A percentile compares a stretch with the other conserved stretches of the same genome.
Conservation (phyloP, 1,140 invertebrate genomes). For the Uloborus diversus region DNA sequence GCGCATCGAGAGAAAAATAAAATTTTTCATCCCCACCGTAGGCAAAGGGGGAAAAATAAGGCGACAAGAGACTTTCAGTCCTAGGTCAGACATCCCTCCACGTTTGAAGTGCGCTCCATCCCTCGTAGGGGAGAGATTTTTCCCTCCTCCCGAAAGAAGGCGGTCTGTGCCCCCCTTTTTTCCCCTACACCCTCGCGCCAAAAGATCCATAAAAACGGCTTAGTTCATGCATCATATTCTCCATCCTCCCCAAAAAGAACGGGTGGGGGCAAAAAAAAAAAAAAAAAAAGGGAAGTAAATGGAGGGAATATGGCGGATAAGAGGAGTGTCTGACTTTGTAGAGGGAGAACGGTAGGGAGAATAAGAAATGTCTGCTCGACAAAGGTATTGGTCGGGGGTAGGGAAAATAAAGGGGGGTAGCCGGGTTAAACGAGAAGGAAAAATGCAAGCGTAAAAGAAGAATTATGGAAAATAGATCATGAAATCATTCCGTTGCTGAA, state of each 20-base stretch:
- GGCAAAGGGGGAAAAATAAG: slow-evolving; percentile 31
- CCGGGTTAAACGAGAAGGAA: slow-evolving; percentile 55
- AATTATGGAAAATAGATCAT: slow-evolving; percentile 57
- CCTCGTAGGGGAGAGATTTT: not conserved
- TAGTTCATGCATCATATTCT: slow-evolving; percentile 51
- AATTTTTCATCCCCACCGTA: slow-evolving; percentile 14
- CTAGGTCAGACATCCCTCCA: slow-evolving; percentile 43
- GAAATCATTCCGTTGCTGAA: slow-evolving; percentile 52
- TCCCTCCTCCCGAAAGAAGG: not conserved
- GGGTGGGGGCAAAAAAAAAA: not conserved
- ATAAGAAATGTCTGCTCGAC: not conserved
- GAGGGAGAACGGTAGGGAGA: not conserved
- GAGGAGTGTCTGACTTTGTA: slow-evolving; percentile 48
- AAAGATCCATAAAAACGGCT: slow-evolving; percentile 50
- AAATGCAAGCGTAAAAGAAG: slow-evolving; percentile 55
- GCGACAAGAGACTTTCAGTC: slow-evolving; percentile 38
- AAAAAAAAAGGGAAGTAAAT: slow-evolving; percentile 51
- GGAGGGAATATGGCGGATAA: slow-evolving; percentile 51
- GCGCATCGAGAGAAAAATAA: slow-evolving; percentile 42
- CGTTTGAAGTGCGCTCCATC: slow-evolving; percentile 12
- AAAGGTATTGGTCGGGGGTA: slow-evolving; percentile 2
- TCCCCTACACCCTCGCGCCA: not conserved
- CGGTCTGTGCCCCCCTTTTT: not conserved
- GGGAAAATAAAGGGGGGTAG: not conserved
- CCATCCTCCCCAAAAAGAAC: not conserved